Evolutionary conservation across 2,113 vertebrate species (phyloP), one percentile per base, ranked within the genome.

Genomic region (Platichthys flesus): DNA sequence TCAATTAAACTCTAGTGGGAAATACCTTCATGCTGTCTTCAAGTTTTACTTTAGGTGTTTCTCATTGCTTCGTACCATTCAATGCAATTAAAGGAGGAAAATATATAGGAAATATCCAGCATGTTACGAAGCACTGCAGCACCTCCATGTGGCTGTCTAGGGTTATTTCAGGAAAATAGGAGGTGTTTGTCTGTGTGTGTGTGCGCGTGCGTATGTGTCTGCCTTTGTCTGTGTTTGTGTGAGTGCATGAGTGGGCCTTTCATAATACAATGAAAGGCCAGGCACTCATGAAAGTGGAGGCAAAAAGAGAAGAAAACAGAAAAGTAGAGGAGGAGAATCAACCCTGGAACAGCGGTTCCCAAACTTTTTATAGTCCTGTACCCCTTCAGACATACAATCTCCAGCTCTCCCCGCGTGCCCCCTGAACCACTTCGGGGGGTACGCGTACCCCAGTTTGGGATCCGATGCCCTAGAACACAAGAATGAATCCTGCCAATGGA

Each of bases 51-150:
- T 28, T 5, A 45, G 23, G 24, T 62, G 21, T 69, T 18, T 24
- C 4, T 67, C n/a, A 47, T 49, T 71, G 71, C 74, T 68, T 18
- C 2, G 26, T 24, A 1, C 14, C 45, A 28, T 21, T 54, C 2
- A 42, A 18, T 21, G 58, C 15, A 16, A 51, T 68, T 61, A 15
- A 63, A 59, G 62, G 15, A 42, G 51, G 61, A 20, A 3, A 51
- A 45, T 20, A 12, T 26, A 55, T 7, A 45, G 42, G 13, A 23
- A 42, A 18, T 0, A 18, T 54, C 6, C 2, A 66, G 8, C 23
- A 55, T 24, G 51, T 75, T 87, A 10, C 54, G 68, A 79, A 70
- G 85, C 61, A 74, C 81, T 68, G 71, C 81, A 90, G 78, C 79
- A 45, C 31, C 74, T n/a, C 85, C 87, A 86, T 70, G 85, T 90